phyloP scores from a whole-genome alignment of 2,888 invertebrate species.

The Meandrusa payeni region DNA sequence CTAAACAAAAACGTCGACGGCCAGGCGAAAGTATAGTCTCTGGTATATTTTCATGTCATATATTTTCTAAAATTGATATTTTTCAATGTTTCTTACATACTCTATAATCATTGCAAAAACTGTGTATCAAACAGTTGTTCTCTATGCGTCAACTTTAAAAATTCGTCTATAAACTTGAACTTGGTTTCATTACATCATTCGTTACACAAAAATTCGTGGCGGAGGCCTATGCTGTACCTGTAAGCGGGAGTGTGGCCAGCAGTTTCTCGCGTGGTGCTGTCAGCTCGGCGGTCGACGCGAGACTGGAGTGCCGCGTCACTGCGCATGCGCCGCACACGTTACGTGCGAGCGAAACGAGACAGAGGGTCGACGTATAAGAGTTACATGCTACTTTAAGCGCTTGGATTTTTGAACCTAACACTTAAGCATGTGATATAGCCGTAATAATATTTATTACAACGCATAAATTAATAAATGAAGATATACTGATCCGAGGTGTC shows the following conservation, averaged over 20 bases:
- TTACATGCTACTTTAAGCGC: not conserved
- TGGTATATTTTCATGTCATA: too few species aligned
- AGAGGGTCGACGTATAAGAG: constrained; percentile 1
- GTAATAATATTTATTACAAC: not conserved
- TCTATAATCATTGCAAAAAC: too few species aligned
- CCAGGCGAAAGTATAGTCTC: too few species aligned
- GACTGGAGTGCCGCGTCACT: constrained; percentile 74
- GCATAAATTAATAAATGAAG: too few species aligned
- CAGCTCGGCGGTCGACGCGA: constrained; percentile 61
- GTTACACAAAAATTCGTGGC: constrained; percentile 6
- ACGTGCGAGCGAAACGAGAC: constrained; percentile 29
- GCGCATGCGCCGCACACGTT: constrained; percentile 60
- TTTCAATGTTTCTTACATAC: too few species aligned
- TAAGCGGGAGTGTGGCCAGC: constrained; percentile 46
- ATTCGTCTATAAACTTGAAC: too few species aligned
- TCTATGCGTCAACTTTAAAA: too few species aligned
- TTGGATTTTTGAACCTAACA: not conserved
- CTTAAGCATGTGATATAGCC: not conserved
- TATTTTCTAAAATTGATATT: too few species aligned
- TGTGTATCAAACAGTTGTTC: too few species aligned
- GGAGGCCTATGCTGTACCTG: constrained; percentile 46
- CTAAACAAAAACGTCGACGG: too few species aligned
- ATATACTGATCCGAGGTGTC: too few species aligned
- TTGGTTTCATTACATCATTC: not conserved
- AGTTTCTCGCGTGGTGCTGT: constrained; percentile 51